Base-by-base conservation (phyloP, 37 sponge, comb jelly and placozoan species). In the Amphimedon queenslandica region DNA sequence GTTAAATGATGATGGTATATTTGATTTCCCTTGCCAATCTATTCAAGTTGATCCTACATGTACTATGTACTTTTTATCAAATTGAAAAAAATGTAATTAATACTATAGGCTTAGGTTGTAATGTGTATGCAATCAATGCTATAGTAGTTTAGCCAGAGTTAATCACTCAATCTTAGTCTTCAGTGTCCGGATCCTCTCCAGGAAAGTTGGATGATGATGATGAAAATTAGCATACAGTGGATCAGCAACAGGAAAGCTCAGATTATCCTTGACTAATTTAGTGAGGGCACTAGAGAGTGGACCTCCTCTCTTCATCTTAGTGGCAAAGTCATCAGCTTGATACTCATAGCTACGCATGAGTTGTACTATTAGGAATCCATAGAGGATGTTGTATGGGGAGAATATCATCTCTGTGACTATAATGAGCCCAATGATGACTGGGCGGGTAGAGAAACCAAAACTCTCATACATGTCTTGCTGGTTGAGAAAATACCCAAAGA, bases 291-390 rank as follows among this genome's bases (percentile, higher is more conserved):
- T 75, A 4, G 53, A 16, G 10, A 97, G 89, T 3, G 60, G 23
- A 4, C 28, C 33, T 4, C 77, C 84, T 37, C 64, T 56, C 37
- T 69, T 72, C 68, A 88, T 58, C 18, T 72, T 37, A 24, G 29
- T 55, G n/a, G 98, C 98, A 97, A 89, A 97, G 18, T 40, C 58
- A 67, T 97, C 98, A 13, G 98, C 98, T 63, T 93, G 90, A 67
- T 88, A 97, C 80, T 97, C 98, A 82, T 85, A 97, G 40, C 81
- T 80, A 11, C 98, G 55, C 0, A 66, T 80, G 37, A 93, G 39
- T 75, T 87, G 88, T 30, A 77, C 79, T 58, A 91, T 79, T 4
- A 84, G 41, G 41, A 90, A 91, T 0, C 66, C 58, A 36, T 93
- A 60, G 29, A 93, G 84, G 69, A 78, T 74, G 67, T 78, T 78